Base-by-base conservation (phyloP, 2,113 vertebrate genomes). In the Passer montanus region DNA sequence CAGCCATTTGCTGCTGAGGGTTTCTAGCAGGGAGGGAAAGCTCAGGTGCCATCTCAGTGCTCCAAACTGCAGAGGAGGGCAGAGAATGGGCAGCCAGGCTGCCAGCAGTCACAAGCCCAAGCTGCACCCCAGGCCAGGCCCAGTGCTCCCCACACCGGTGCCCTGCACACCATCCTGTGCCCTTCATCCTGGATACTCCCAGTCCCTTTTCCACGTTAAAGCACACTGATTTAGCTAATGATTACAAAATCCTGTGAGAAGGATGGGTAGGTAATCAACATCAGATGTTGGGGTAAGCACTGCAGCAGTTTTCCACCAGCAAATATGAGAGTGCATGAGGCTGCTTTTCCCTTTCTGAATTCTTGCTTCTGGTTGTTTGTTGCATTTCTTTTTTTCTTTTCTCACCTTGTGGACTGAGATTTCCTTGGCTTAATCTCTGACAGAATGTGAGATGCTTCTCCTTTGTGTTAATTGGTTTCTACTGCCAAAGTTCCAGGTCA, bases 101-200 rank as follows among this genome's bases (percentile, higher is more conserved):
- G 33, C 41, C 22, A 4, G 59, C 53, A 78, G 68, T 28, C 39
- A 39, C 0, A 0, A 53, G 44, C 31, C 67, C 5, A 4, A 35
- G 28, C 60, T 69, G 33, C 22, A 35, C 23, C 56, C 49, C 28
- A 19, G 7, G 5, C 12, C 41, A 52, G 22, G 27, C 37, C 33
- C 2, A 1, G 10, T 43, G 44, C 18, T 55, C 53, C 30, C 43
- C 26, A 41, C 4, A 21, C 9, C 4, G 6, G 13, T 26, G 13
- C 13, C 39, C 17, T 52, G 31, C 2, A 13, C 35, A n/a, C 6
- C 9, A 3, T 9, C 27, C 49, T 43, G 12, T 53, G 43, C 31
- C 39, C 53, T 53, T 52, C 5, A 4, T 63, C 18, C 47, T 35
- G 52, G 18, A 13, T 28, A 28, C 5, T 55, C 10, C 5, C 0